Evolutionary conservation across 2,888 invertebrate species (phyloP), one percentile per base, ranked within the genome.

Genomic region (Crossocerus cetratus): DNA sequence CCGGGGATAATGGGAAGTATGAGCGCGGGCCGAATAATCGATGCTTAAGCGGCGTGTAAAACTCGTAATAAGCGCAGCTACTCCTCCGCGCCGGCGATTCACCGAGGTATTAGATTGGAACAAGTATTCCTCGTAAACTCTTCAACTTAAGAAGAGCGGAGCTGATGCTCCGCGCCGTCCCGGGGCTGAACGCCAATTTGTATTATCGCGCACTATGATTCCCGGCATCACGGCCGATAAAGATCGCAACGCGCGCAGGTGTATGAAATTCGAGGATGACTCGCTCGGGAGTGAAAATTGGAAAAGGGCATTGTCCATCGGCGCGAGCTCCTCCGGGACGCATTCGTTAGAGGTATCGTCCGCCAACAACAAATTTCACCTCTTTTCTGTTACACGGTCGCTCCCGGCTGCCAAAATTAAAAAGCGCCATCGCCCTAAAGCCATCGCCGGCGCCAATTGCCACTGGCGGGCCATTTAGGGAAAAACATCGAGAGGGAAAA

Each of bases 141-240:
- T 49, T 13, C 4, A n/a, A 49, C 18, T 49, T 3, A 4, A 32
- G 11, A 32, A 49, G 49, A 16, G 14, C 49, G 4, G 5, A 81
- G 84, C 71, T 77, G 80, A 71, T 49, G 57, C 45, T 32, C 3
- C 32, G 11, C 5, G 32, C 8, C 32, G 32, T 32, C 8, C 32
- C 5, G 11, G 11, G 32, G 32, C 32, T n/a, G 11, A 32, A 32
- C 11, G 8, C 5, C 5, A 32, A 32, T 32, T 32, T 4, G 32
- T 32, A 87, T 86, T 85, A 86, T 82, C 81, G 76, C 86, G 85
- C 77, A 87, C 86, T 86, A 87, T 86, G 86, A 87, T 85, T 85
- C 83, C 78, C 82, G 81, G 78, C 70, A 71, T 76, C 82, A 81
- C 72, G 71, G 73, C 72, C 72, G 81, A 75, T 77, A 81, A 74